Evolutionary conservation across 2,888 invertebrate species (phyloP).

Genomic region (Meliscaeva auricollis): DNA sequence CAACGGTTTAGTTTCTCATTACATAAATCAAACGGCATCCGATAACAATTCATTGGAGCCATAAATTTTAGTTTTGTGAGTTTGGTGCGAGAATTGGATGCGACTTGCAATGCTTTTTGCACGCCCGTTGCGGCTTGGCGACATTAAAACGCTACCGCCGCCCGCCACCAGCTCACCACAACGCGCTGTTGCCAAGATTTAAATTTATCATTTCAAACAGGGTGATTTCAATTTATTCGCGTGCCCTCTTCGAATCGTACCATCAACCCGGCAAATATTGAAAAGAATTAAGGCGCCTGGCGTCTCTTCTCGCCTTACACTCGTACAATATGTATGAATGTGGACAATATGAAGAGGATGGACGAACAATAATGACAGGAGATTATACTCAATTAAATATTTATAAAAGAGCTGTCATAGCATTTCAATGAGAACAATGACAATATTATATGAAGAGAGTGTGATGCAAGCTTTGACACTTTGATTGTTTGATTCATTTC

Average conservation of each 20-base stretch:
- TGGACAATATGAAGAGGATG: not conserved
- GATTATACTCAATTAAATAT: slow-evolving; percentile 70
- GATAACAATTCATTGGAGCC: slow-evolving; percentile 55
- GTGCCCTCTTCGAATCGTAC: slow-evolving; percentile 37
- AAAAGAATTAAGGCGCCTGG: slow-evolving; percentile 63
- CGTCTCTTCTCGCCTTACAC: slow-evolving; percentile 11
- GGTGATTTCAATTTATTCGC: slow-evolving; percentile 59
- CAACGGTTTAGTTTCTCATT: slow-evolving; percentile 59
- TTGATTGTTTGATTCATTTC: not conserved
- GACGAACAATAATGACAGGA: slow-evolving; percentile 50
- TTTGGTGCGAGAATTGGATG: slow-evolving; percentile 33
- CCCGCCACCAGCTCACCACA: not conserved
- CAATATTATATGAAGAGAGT: slow-evolving; percentile 8
- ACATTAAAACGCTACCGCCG: slow-evolving; percentile 5
- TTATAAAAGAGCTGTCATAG: slow-evolving; percentile 55
- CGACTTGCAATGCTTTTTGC: slow-evolving; percentile 35
- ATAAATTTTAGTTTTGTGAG: slow-evolving; percentile 23
- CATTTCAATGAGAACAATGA: slow-evolving; percentile 65
- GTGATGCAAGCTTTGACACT: slow-evolving; percentile 41
- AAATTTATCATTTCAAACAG: slow-evolving; percentile 54
- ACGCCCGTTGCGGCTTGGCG: slow-evolving; percentile 25
- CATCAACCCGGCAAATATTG: slow-evolving; percentile 35
- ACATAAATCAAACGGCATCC: slow-evolving; percentile 57
- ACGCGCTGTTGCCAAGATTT: slow-evolving; percentile 4
- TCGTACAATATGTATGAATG: not conserved